Base-by-base conservation (phyloP, 2,888 invertebrate species). In the Neocrepidodera transversa region DNA sequence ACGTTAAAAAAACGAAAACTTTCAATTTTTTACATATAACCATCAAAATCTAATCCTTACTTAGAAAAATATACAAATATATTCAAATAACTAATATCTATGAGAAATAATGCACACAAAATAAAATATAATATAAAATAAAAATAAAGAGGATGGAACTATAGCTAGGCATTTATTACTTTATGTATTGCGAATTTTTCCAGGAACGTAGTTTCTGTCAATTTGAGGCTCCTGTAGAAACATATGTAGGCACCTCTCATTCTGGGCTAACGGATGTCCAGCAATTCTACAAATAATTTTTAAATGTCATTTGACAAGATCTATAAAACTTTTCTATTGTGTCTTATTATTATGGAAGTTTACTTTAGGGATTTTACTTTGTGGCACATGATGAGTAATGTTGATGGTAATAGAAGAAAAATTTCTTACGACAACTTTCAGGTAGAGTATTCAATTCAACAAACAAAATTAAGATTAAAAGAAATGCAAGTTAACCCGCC, bases 181-280 rank as follows among this genome's bases (percentile, higher is more conserved):
- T 88, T 93, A 93, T 85, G 94, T 93, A 85, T 94, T 96, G 79
- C 97, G 87, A 81, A 99, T 98, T 84, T 99, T 98, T 74, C 99
- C 99, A 72, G 99, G 99, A 69, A 98, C 95, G 82, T 99, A 99
- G 84, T 96, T 98, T 85, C 95, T 97, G 83, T 99, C 98, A 80
- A 99, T 98, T 75, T 90, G 89, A 48, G 92, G 91, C 76, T 98
- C 98, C 81, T 98, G 97, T 66, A 99, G 87, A 84, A 99, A 99
- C 94, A 99, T 98, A 82, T 99, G 99, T 76, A 99, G 88, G 83
- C 98, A 99, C 77, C 95, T 87, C 83, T 99, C 98, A 80, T 98
- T 98, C 83, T 99, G 98, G 60, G 98, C 98, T 77, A 98, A 82
- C 2, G 98, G 98, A 82, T 99, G 98, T 57, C 98, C 98, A 50